A percentile compares a stretch with the other conserved stretches of the same genome.
Evolutionary conservation across 2,113 vertebrate genomes (phyloP).

Genomic region (Columbina picui): DNA sequence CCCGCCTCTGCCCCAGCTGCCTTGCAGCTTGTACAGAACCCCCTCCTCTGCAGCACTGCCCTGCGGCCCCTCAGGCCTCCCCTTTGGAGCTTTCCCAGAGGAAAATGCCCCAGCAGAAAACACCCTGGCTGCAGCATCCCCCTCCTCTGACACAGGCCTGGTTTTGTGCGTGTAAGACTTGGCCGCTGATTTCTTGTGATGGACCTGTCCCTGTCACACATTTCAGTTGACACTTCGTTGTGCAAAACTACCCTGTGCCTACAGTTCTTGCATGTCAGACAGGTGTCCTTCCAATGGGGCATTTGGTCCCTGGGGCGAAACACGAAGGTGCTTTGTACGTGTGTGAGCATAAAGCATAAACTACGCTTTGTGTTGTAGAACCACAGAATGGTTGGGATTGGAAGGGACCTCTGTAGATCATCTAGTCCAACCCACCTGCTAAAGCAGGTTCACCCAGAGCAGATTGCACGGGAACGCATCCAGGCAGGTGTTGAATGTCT

Average conservation of each 20-base stretch:
- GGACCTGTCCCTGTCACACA: fast-evolving
- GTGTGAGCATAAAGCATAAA: no score
- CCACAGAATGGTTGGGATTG: no score
- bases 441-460: no score
- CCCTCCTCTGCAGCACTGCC: not conserved
- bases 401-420: no score
- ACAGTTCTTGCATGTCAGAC: fast-evolving
- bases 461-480: no score
- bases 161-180: not conserved
- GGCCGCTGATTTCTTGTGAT: not conserved
- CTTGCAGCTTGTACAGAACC: no score
- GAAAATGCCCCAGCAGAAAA: no score
- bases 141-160: not conserved
- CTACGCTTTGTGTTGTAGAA: no score
- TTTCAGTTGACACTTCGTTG: not conserved
- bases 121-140: fast-evolving
- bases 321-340: fast-evolving
- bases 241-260: no score
- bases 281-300: fast-evolving
- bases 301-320: not conserved
- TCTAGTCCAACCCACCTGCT: no score
- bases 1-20: not conserved
- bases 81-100: not conserved
- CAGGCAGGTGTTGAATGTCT: no score
- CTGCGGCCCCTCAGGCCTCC: not conserved